These are phyloP conservation scores for Microplitis demolitor DNA, from an alignment of 1,140 invertebrate species.

Conservation along the genomic window DNA sequence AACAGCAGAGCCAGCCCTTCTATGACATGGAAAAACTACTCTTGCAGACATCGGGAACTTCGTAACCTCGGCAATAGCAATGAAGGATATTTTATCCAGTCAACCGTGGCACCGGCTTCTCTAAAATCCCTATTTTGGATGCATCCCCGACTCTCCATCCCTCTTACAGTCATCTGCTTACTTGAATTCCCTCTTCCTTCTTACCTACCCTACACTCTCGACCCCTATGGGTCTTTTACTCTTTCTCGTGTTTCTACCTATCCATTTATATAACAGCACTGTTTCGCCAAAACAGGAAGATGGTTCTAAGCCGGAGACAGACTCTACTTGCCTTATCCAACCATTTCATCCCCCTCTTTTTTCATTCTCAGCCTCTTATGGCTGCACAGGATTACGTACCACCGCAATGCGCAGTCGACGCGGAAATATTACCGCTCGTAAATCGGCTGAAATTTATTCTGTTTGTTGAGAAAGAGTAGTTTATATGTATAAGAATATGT, in stretches of 20 bases:
- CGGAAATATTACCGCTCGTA: slow-evolving; percentile 34
- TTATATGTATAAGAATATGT: neutral
- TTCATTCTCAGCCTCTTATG: slow-evolving; percentile 13
- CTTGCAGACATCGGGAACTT: slow-evolving; percentile 16
- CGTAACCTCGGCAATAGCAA: slow-evolving; percentile 48
- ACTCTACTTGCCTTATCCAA: slow-evolving; percentile 8
- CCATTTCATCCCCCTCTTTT: slow-evolving; percentile 8
- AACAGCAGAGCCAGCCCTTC: neutral
- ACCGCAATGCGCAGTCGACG: slow-evolving; percentile 44
- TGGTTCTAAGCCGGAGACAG: slow-evolving; percentile 25
- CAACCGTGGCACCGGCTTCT: slow-evolving; percentile 48
- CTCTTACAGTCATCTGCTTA: slow-evolving; percentile 11
- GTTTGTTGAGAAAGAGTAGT: neutral
- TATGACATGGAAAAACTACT: no score
- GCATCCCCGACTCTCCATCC: slow-evolving; percentile 30
- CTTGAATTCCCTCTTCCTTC: slow-evolving; percentile 22
- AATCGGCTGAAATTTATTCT: slow-evolving; percentile 35
- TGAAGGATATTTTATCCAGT: slow-evolving; percentile 56
- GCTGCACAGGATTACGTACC: slow-evolving; percentile 42
- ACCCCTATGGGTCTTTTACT: neutral
- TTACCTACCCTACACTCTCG: neutral
- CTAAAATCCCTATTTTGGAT: slow-evolving; percentile 59
- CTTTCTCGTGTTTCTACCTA: slow-evolving; percentile 19
- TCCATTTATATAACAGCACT: slow-evolving; percentile 18
- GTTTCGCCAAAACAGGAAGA: neutral